Conservation (phyloP, 2,113 vertebrate genomes). For the Origma solitaria region DNA sequence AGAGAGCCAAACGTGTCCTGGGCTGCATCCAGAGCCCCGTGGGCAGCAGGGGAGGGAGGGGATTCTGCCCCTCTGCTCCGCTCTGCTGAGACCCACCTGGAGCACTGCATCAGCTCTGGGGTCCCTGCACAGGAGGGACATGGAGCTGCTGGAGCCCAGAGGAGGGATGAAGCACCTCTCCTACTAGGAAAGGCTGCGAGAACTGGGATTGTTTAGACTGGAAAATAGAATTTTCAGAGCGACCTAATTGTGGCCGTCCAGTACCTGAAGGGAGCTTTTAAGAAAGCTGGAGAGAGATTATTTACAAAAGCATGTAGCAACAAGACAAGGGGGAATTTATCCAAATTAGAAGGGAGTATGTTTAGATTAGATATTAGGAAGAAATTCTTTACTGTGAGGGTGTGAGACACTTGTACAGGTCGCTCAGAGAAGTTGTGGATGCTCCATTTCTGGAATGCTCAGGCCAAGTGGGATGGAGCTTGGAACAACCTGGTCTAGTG, state of each 20-base stretch:
- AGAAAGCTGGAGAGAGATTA: not conserved
- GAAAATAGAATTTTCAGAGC: not conserved
- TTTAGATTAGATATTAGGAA: not conserved
- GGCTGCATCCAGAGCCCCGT: not conserved
- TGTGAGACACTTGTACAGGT: not conserved
- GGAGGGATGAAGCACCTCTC: not conserved
- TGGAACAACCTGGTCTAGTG: not conserved
- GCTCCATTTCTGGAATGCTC: not conserved
- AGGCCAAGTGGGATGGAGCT: not conserved
- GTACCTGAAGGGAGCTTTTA: not conserved
- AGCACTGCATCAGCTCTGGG: not conserved
- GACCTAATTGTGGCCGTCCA: no score
- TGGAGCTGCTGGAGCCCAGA: accelerated
- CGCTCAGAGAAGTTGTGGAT: not conserved
- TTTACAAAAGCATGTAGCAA: not conserved
- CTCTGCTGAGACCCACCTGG: not conserved
- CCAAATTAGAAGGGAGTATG: not conserved
- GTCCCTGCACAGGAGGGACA: no score
- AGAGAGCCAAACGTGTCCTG: not conserved
- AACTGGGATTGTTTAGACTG: not conserved
- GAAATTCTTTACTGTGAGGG: not conserved
- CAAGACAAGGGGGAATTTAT: not conserved
- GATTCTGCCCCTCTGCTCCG: not conserved
- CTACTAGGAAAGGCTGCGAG: not conserved
- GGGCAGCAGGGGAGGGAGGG: not conserved